A percentile compares a stretch with the other conserved stretches of the same genome.
Evolutionary conservation across 1,140 invertebrate species (phyloP).

Genomic region (Cydia splendana): DNA sequence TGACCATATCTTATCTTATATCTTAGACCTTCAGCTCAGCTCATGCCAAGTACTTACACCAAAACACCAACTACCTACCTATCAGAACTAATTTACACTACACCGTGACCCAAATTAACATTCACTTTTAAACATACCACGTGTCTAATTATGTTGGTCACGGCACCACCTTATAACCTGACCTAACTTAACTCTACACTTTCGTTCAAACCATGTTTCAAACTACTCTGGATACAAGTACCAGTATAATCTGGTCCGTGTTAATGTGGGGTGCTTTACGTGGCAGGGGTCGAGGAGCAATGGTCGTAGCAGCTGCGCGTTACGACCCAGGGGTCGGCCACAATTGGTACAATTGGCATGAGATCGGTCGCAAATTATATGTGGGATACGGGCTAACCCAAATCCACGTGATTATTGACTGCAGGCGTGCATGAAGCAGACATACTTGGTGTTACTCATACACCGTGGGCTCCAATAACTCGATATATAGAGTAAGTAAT

Average conservation of each 20-base stretch:
- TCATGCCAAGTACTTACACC: background rate
- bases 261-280: background rate
- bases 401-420: conserved; percentile 10
- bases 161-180: background rate
- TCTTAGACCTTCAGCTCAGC: background rate
- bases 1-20: too few species aligned
- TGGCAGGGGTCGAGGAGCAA: conserved; percentile 11
- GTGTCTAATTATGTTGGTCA: background rate
- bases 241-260: background rate
- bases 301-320: conserved; percentile 8
- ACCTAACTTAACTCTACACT: background rate
- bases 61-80: background rate
- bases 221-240: background rate
- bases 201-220: background rate
- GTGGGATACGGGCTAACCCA: conserved; percentile 27
- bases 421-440: background rate
- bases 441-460: background rate
- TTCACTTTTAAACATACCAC: background rate
- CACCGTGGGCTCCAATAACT: background rate
- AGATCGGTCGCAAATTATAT: conserved; percentile 26
- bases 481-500: too few species aligned
- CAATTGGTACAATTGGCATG: conserved; percentile 30
- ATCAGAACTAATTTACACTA: background rate
- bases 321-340: conserved; percentile 29
- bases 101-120: background rate